These are phyloP conservation scores for Oceanodroma leucorhoa DNA, from an alignment of 2,797 vertebrate species.

Conservation along the genomic window DNA sequence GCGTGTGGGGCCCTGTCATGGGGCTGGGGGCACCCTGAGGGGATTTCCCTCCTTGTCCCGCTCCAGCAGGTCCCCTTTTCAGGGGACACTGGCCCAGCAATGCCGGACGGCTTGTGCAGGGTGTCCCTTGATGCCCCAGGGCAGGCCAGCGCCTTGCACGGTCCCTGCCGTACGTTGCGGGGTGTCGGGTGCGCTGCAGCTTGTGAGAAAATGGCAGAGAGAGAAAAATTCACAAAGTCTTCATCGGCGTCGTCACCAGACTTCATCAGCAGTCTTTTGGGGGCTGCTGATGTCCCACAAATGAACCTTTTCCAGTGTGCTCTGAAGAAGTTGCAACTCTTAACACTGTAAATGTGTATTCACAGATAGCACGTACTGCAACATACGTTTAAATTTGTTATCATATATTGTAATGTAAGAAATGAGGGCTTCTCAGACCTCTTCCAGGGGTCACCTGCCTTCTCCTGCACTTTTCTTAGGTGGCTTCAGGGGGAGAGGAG, in stretches of 20 bases:
- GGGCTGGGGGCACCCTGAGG: background rate
- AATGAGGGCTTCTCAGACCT: background rate
- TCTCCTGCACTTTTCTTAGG: background rate
- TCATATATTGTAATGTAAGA: rapidly evolving
- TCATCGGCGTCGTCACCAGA: background rate
- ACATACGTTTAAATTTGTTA: background rate
- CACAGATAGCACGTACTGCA: background rate
- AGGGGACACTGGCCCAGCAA: rapidly evolving
- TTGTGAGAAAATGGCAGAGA: background rate
- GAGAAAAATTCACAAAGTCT: background rate
- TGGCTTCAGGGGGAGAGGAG: background rate
- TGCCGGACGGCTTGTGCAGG: rapidly evolving
- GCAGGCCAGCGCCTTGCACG: background rate
- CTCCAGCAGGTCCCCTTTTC: background rate
- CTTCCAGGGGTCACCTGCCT: background rate
- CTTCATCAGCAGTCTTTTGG: background rate
- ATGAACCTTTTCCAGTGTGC: background rate
- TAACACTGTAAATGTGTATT: background rate
- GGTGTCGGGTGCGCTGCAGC: background rate
- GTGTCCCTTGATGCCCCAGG: too few relatives aligned
- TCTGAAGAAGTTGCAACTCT: background rate
- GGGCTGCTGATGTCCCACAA: background rate
- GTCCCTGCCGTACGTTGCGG: rapidly evolving
- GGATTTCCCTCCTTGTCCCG: background rate
- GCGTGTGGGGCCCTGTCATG: rapidly evolving